Base-by-base conservation (phyloP, 2,888 invertebrate species). In the Myopa tessellatipennis region DNA sequence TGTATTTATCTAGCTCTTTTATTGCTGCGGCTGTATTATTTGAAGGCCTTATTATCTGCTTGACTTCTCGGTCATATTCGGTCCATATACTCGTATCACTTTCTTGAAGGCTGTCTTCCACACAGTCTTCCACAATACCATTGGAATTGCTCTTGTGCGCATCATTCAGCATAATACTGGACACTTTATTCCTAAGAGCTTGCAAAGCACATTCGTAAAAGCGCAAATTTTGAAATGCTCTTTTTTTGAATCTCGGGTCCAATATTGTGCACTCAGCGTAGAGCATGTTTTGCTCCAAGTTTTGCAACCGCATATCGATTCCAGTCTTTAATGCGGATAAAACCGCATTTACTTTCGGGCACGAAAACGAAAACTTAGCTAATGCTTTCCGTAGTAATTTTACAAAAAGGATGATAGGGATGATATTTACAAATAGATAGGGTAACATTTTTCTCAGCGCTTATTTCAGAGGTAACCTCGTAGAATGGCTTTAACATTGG, bases 211-310 rank as follows among this genome's bases (percentile, higher is more conserved):
- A 16, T 67, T 67, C 16, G 40, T 34, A 67, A n/a, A 14, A n/a
- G 34, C n/a, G 36, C 40, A 38, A n/a, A n/a, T 68, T 40, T 38
- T 40, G 38, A 18, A 68, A 45, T 40, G 38, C 45, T 45, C 40
- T 68, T 4, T 38, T 16, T 40, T 78, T 79, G 40, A 79, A 75
- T 38, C 75, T 65, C 4, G 75, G 75, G 1, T 77, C 72, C 26
- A 79, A 60, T 16, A 79, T 77, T 36, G 77, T 79, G 0, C 60
- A 50, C 55, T 79, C 77, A 1, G 74, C 77, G 55, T 68, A 68
- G n/a, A 45, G n/a, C 1, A 38, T n/a, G n/a, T 45, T 40, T 68
- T 40, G 36, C 10, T 68, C 67, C 6, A 45, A 45, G 38, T 18
- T 40, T 1, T 18, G 26, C 26, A 26, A 26, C 26, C 26, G 26